Conservation (phyloP, 2,113 vertebrate species). For the Clinocottus analis region DNA sequence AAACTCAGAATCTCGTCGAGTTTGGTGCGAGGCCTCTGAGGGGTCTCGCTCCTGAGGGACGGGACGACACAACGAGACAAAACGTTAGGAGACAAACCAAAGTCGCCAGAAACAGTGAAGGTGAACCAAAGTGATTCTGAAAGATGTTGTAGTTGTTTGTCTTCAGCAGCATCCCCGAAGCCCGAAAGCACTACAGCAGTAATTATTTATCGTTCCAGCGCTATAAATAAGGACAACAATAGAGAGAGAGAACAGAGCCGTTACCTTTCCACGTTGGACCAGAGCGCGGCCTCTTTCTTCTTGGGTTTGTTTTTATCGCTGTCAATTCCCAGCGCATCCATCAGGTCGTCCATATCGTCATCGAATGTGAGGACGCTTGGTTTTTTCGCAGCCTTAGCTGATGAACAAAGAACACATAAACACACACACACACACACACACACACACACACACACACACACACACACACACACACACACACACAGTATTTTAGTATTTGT, state of each 20-base stretch:
- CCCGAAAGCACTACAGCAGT: constrained; percentile 25
- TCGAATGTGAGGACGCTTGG: constrained; percentile 82
- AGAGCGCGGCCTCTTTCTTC: constrained; percentile 57
- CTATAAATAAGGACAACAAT: constrained; percentile 50
- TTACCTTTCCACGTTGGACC: constrained; percentile 74
- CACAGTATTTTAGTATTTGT: background rate
- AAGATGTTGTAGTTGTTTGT: too few relatives aligned
- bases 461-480: constrained; percentile 7
- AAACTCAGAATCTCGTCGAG: constrained; percentile 88
- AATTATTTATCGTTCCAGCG: constrained; percentile 50
- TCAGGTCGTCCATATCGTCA: constrained; percentile 86
- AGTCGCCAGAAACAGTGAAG: too few relatives aligned
- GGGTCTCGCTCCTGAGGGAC: constrained; percentile 69
- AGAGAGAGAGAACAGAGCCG: background rate
- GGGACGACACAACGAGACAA: too few relatives aligned
- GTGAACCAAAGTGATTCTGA: too few relatives aligned
- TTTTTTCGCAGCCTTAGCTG: constrained; percentile 66
- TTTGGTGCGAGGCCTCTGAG: constrained; percentile 83
- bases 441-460: constrained; percentile 5
- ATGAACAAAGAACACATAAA: constrained; percentile 41
- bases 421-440: constrained; percentile 11
- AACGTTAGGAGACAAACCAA: too few relatives aligned
- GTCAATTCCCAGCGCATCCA: constrained; percentile 87
- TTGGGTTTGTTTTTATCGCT: constrained; percentile 64
- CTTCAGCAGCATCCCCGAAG: constrained; percentile 17